Percentiles rank a stretch among this genome's conserved stretches.
Evolutionary conservation across 2,888 invertebrate species (phyloP).

Genomic region (Athrips mouffetella): DNA sequence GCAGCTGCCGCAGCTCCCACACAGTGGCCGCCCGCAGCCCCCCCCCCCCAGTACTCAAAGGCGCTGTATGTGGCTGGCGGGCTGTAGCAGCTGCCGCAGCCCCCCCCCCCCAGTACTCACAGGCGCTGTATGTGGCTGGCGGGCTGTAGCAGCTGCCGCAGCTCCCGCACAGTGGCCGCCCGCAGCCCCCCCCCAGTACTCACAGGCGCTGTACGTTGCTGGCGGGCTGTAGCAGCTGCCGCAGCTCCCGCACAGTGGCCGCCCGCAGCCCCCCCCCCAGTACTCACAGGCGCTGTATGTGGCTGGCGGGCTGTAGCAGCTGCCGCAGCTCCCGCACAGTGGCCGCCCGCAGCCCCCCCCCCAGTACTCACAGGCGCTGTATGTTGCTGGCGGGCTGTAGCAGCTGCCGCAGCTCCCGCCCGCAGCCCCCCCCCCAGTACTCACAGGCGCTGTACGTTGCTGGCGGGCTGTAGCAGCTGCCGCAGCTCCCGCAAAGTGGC

Average conservation of each 20-base stretch:
- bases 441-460: background rate
- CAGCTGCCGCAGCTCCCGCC: background rate
- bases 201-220: background rate
- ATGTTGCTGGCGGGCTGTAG: background rate
- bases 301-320: background rate
- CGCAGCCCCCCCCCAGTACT: background rate
- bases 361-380: background rate
- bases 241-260: no score
- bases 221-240: background rate
- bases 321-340: no score
- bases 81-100: background rate
- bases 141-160: background rate
- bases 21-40: no score
- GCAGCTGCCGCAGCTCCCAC: background rate
- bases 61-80: background rate
- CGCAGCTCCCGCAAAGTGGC: no score
- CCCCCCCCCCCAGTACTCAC: background rate
- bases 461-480: background rate
- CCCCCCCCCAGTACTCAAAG: background rate
- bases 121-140: background rate
- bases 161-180: no score
- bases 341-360: no score
- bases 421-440: background rate
- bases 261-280: no score
- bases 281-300: background rate